Percentiles rank a stretch among this genome's conserved stretches.
Evolutionary conservation across 2,797 vertebrate genomes (phyloP).

Genomic region (Karalla daura): DNA sequence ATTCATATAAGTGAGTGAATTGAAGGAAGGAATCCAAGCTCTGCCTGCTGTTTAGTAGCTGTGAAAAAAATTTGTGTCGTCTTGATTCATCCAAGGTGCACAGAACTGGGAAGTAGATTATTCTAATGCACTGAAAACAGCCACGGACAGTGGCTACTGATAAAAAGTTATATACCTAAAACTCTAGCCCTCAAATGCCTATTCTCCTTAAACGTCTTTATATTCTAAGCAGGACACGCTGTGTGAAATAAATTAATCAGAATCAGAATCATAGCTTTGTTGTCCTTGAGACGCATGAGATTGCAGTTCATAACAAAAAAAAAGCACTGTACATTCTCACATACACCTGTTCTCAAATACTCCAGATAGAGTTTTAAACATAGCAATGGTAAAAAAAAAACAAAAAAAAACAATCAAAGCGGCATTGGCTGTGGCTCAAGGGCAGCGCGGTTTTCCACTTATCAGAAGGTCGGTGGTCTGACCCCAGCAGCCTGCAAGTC

Average conservation of each 20-base stretch:
- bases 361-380: too few relatives aligned
- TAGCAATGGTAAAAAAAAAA: too few relatives aligned
- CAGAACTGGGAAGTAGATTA: background rate
- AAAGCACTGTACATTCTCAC: too few relatives aligned
- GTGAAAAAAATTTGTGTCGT: conserved; percentile 21
- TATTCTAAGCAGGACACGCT: background rate
- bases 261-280: background rate
- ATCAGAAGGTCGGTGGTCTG: too few relatives aligned
- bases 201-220: background rate
- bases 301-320: too few relatives aligned
- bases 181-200: background rate
- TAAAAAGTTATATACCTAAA: background rate
- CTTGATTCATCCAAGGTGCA: background rate
- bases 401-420: too few relatives aligned
- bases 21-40: background rate
- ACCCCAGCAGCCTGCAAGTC: too few relatives aligned
- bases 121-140: conserved; percentile 4
- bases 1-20: conserved; percentile 14
- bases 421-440: too few relatives aligned
- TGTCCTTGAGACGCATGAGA: too few relatives aligned
- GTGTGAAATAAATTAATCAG: background rate
- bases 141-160: background rate
- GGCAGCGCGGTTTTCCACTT: background rate
- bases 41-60: conserved; percentile 21
- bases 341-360: too few relatives aligned